Base-by-base conservation (phyloP, 2,113 vertebrate species). In the Ochotona curzoniae region DNA sequence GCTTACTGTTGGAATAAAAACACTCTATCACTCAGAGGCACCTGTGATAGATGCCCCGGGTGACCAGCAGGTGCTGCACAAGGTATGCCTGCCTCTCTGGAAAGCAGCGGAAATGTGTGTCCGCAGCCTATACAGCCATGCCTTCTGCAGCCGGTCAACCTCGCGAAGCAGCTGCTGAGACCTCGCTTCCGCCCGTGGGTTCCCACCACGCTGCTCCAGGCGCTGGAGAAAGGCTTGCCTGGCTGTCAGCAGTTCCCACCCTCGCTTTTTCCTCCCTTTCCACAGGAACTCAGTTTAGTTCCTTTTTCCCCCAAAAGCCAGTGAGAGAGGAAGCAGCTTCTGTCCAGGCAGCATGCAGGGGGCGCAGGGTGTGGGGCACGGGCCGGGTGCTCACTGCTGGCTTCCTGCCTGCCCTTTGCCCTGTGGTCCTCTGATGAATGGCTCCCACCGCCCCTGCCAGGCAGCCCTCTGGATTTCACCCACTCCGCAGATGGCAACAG, bases 271-370 rank as follows among this genome's bases (percentile, higher is more conserved):
- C 89, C 93, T 97, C 95, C 88, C 93, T 35, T 96, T 97, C 98
- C 97, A 96, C 97, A 97, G 98, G 98, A 98, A 78, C 95, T 97
- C 96, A 1, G 47, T 8, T 44, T 83, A 95, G 97, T 94, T 97
- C 97, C 83, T 90, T 93, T 90, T 93, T 95, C 97, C 93, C 95
- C 78, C 94, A 81, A 91, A 44, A 88, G 94, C 79, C 88, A 91
- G 89, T 94, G 89, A 89, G 78, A 95, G 97, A 98, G 98, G 98
- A 98, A 98, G 96, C 96, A 78, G 96, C 94, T 97, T 97, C 98
- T 98, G 97, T 97, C 97, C 95, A 78, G 44, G 90, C 97, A 94
- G 98, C 98, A 98, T 96, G 97, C 96, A 94, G 14, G 70, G 89
- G 78, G n/a, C n/a, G 15, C 25, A 9, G 96, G 90, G 96, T 54